These are phyloP conservation scores for Anniella stebbinsi DNA, from an alignment of 2,797 vertebrate genomes.

Conservation along the genomic window DNA sequence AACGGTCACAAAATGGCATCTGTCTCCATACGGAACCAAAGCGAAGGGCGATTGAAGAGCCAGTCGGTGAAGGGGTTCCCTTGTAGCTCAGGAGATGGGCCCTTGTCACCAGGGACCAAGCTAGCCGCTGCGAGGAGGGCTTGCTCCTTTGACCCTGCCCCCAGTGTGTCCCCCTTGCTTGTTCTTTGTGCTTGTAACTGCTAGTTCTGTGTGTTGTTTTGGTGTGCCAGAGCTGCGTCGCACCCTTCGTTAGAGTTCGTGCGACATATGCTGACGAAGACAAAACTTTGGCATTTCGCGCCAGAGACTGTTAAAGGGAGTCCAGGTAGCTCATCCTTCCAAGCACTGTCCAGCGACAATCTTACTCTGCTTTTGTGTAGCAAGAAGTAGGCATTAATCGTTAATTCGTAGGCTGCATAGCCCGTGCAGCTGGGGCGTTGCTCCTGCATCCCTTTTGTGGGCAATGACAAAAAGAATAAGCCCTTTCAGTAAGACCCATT, in stretches of 20 bases:
- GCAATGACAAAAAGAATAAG: neutral
- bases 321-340: neutral
- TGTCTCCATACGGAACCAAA: slow-evolving; percentile 12
- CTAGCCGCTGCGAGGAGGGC: neutral
- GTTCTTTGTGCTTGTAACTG: neutral
- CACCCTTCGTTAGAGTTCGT: neutral
- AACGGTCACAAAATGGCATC: neutral
- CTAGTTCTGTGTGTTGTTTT: neutral
- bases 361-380: slow-evolving; percentile 49
- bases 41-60: neutral
- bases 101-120: neutral
- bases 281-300: neutral
- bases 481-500: neutral
- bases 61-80: neutral
- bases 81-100: neutral
- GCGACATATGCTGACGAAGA: neutral
- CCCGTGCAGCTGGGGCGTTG: neutral
- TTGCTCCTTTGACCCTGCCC: neutral
- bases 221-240: neutral
- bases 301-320: slow-evolving; percentile 30
- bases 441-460: neutral
- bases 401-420: neutral
- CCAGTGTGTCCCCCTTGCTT: slow-evolving; percentile 16
- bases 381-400: slow-evolving; percentile 53
- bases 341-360: neutral